phyloP scores from a whole-genome alignment of 92 coral and sea anemone species.

The Siderastrea radians region DNA sequence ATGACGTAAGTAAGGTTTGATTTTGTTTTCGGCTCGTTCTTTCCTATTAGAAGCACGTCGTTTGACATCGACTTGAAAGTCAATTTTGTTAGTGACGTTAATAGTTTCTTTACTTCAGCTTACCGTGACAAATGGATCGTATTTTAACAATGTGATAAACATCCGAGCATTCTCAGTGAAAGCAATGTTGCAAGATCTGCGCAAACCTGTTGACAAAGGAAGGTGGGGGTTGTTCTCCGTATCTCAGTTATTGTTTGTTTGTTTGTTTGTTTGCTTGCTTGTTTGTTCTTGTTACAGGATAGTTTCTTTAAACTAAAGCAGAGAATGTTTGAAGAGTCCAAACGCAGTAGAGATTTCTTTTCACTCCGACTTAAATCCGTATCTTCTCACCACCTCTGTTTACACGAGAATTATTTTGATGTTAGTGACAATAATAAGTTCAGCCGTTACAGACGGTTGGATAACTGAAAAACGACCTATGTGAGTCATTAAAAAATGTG shows the following conservation, averaged over 20 bases:
- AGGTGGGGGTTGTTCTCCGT: slow-evolving; percentile 26
- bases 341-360: no score
- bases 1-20: slow-evolving; percentile 46
- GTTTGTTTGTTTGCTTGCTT: background rate
- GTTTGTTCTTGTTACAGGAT: background rate
- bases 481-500: no score
- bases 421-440: no score
- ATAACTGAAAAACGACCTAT: no score
- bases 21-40: background rate
- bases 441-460: no score
- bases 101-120: slow-evolving; percentile 45
- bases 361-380: no score
- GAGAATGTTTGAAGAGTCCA: no score
- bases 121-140: slow-evolving; percentile 42
- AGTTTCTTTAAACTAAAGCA: no score
- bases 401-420: no score
- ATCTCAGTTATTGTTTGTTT: background rate
- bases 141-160: slow-evolving; percentile 60
- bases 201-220: slow-evolving; percentile 74
- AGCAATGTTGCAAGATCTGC: slow-evolving; percentile 36
- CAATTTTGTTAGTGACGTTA: background rate
- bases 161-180: slow-evolving; percentile 60
- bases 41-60: no score
- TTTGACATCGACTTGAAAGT: background rate
- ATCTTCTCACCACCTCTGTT: no score